Conservation (phyloP, 2,888 invertebrate species). For the Dasysyrphus tricinctus region DNA sequence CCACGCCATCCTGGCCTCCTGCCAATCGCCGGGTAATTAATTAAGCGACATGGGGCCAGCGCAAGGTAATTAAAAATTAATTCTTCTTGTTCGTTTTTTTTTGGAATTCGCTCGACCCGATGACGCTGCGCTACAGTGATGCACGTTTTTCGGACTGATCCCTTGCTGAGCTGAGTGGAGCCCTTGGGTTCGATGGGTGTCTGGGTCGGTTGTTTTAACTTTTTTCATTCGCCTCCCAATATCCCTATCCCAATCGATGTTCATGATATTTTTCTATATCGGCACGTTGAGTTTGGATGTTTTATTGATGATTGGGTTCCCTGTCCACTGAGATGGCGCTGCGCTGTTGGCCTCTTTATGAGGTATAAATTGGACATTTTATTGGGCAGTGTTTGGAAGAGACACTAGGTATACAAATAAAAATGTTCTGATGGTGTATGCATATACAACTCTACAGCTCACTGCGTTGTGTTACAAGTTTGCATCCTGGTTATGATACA, state of each 20-base stretch:
- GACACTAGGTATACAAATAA: conserved; percentile 49
- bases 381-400: conserved; percentile 63
- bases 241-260: conserved; percentile 16
- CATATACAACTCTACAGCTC: not conserved
- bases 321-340: conserved; percentile 51
- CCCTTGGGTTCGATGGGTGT: conserved; percentile 51
- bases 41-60: conserved; percentile 74
- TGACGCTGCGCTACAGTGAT: conserved; percentile 7
- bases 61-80: conserved; percentile 75
- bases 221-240: conserved; percentile 28
- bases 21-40: conserved; percentile 73
- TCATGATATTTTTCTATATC: not conserved
- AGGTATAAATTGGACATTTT: conserved; percentile 74
- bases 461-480: conserved; percentile 29
- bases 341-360: conserved; percentile 64
- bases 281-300: conserved; percentile 12
- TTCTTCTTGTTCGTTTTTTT: conserved; percentile 65
- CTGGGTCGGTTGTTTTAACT: conserved; percentile 46
- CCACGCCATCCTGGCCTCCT: conserved; percentile 75
- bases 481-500: conserved; percentile 24
- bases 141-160: conserved; percentile 6
- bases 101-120: conserved; percentile 37
- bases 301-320: conserved; percentile 65
- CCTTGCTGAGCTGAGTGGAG: conserved; percentile 36
- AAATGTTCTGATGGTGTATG: conserved; percentile 29